Base-by-base conservation (phyloP, 2,113 vertebrate species). In the Pampusana beccarii region DNA sequence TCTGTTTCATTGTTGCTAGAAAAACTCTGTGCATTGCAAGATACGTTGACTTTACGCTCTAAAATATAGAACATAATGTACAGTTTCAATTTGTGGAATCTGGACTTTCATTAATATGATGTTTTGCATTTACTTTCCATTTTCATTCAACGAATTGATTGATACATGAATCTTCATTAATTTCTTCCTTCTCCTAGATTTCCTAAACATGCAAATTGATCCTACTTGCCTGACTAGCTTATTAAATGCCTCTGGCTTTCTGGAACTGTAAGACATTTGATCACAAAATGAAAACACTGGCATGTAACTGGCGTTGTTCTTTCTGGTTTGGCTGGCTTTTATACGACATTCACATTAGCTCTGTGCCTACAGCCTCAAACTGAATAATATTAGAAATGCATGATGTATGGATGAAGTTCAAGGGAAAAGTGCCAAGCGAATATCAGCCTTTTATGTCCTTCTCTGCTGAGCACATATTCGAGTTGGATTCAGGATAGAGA, bases 261-360 rank as follows among this genome's bases (percentile, higher is more conserved):
- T 93, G 86, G 73, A 94, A 87, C 36, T 38, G 5, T 53, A 81
- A 86, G 65, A 56, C 31, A 74, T 90, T 88, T 92, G 34, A 92
- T 94, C 61, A 93, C 61, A 84, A 95, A 97, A 96, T 71, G 13
- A 96, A 92, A 95, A 92, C 40, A 79, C 15, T 90, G 93, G 67
- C 67, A 79, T 44, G 42, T 48, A 91, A 46, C 34, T 53, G 48
- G 9, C 70, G 79, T 61, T 95, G 87, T 91, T 95, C 69, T 83
- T 86, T 93, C 70, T 94, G 40, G 24, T 93, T 84, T 86, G 56
- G 40, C 33, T 95, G 91, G 89, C 79, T 92, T 88, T 48, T 51
- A 54, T 90, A 80, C 80, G 96, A 50, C 4, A 2, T 73, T 86
- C 85, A 73, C 69, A 87, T 95, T 93, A 96, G 61, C 31, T 92